Conservation (phyloP, 2,888 invertebrate species). For the Apodemia mormo region DNA sequence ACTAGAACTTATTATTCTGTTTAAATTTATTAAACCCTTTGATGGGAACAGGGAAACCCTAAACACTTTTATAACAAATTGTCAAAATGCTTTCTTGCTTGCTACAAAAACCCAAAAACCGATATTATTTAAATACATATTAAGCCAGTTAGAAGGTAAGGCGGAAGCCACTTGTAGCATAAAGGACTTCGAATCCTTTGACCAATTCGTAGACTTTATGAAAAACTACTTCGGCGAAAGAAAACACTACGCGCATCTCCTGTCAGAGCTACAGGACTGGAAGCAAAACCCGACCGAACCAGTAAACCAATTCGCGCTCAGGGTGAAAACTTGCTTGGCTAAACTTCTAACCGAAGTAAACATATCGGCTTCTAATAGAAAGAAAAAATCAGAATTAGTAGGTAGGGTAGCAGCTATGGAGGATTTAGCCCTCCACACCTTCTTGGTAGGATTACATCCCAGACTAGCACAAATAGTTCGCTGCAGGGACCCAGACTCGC, state of each 20-base stretch:
- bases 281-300: not conserved
- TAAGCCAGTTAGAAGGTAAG: constrained; percentile 2
- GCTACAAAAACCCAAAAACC: not conserved
- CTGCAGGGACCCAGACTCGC: constrained; percentile 7
- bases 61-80: not conserved
- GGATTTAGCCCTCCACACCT: constrained; percentile 3
- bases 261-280: not conserved
- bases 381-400: not conserved
- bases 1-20: not conserved
- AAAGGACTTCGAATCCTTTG: not conserved
- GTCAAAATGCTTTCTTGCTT: not conserved
- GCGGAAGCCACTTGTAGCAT: not conserved
- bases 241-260: not conserved
- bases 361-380: not conserved
- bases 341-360: not conserved
- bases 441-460: not conserved
- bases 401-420: constrained; percentile 4
- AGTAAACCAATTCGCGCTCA: not conserved
- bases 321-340: not conserved
- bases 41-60: constrained; percentile 1
- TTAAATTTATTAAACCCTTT: not conserved
- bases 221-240: constrained; percentile 6
- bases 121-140: not conserved
- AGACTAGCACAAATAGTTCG: constrained; percentile 15
- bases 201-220: not conserved